Conservation (phyloP, 2,888 invertebrate species). For the Spicauda simplicius region DNA sequence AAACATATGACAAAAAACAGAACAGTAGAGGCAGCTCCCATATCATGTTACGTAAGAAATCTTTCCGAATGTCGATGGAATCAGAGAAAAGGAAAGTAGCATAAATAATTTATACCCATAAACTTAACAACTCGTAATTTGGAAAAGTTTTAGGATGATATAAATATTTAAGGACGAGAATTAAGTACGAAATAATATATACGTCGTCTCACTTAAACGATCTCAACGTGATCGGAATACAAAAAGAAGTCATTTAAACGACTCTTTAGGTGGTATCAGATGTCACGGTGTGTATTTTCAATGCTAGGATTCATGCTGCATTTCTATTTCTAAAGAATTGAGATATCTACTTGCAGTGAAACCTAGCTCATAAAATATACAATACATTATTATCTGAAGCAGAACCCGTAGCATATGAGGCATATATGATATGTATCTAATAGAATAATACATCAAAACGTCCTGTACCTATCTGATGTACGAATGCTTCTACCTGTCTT, state of each 20-base stretch:
- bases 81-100: conserved; percentile 36
- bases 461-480: conserved; percentile 58
- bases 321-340: conserved; percentile 11
- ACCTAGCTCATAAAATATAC: conserved; percentile 41
- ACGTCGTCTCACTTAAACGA: conserved; percentile 23
- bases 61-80: conserved; percentile 41
- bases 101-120: conserved; percentile 17
- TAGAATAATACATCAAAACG: conserved; percentile 68
- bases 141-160: conserved; percentile 14
- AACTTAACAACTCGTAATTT: conserved; percentile 9
- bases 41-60: conserved; percentile 49
- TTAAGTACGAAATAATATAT: conserved; percentile 29
- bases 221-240: conserved; percentile 28
- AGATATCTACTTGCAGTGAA: conserved; percentile 18
- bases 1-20: conserved; percentile 52
- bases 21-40: conserved; percentile 49
- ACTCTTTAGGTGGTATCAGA: conserved; percentile 10
- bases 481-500: conserved; percentile 67
- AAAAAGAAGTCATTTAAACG: conserved; percentile 12
- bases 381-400: conserved; percentile 50
- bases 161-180: conserved; percentile 31
- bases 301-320: conserved; percentile 2
- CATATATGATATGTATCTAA: conserved; percentile 63
- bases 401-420: conserved; percentile 53
- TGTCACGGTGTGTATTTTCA: conserved; percentile 11